Base-by-base conservation (phyloP, 2,888 invertebrate genomes). In the Seira sanloemensis region DNA sequence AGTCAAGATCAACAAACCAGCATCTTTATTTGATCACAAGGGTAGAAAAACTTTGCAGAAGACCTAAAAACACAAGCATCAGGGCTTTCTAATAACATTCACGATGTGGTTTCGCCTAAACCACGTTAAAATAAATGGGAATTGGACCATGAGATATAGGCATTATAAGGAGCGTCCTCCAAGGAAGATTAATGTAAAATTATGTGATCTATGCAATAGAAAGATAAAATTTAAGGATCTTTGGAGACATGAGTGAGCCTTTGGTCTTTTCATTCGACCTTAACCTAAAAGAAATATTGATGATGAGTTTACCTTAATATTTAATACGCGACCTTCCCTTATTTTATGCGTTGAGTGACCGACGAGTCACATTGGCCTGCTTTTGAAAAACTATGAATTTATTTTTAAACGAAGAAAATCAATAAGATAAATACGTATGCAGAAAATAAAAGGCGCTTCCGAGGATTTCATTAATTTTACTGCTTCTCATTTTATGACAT, bases 41-140 rank as follows among this genome's bases (percentile, higher is more conserved):
- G 37, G 4, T 37, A 37, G 12, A 37, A 12, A 4, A 4, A 37
- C 37, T 37, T 12, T 37, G 37, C 37, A 37, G 12, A 12, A 37
- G 37, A 12, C 5, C n/a, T n/a, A 37, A 12, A 37, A 7, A 37
- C 37, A 37, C 37, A n/a, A n/a, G n/a, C n/a, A n/a, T n/a, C n/a
- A n/a, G 27, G 74, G 76, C 50, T 76, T 76, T 24, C 76, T 76
- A 76, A 67, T 67, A 50, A 67, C 66, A 74, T 74, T 66, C 46
- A 76, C 46, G 67, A 67, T 50, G 46, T 19, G 50, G 62, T 62
- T 37, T 37, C 4, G 37, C 37, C n/a, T n/a, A n/a, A n/a, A n/a
- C n/a, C n/a, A n/a, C n/a, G n/a, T n/a, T 37, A 37, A 37, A 37
- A 12, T 37, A 37, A 37, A 37, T 37, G 37, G 37, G 37, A 37